These are phyloP conservation scores for Eulithis prunata DNA, from an alignment of 2,888 invertebrate species.

Conservation along the genomic window DNA sequence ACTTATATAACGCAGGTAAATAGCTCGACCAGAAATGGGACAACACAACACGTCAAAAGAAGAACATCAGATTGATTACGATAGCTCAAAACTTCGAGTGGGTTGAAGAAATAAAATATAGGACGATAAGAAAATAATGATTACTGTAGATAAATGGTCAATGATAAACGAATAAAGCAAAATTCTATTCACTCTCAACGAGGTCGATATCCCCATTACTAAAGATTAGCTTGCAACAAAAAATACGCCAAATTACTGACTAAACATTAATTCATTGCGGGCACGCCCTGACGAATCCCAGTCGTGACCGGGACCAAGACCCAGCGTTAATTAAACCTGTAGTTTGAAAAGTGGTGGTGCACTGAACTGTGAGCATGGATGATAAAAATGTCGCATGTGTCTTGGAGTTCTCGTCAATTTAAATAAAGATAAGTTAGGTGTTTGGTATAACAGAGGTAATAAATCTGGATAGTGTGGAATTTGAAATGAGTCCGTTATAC, in stretches of 20 bases:
- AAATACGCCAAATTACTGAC: conserved; percentile 68
- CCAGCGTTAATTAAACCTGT: conserved; percentile 42
- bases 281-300: conserved; percentile 63
- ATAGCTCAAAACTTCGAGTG: too few relatives aligned
- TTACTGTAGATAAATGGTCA: too few relatives aligned
- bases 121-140: too few relatives aligned
- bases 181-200: conserved; percentile 25
- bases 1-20: too few relatives aligned
- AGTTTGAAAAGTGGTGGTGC: conserved; percentile 35
- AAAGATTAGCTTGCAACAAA: conserved; percentile 57
- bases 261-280: conserved; percentile 67
- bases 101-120: background rate
- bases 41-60: too few relatives aligned
- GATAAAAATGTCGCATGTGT: conserved; percentile 25
- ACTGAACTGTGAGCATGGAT: conserved; percentile 34
- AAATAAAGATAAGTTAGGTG: background rate
- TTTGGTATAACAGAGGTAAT: too few relatives aligned
- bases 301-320: conserved; percentile 55
- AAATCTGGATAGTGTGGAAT: too few relatives aligned
- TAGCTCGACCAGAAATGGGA: too few relatives aligned
- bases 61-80: too few relatives aligned
- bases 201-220: conserved; percentile 44
- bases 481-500: too few relatives aligned
- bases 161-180: conserved; percentile 10
- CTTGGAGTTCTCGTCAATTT: background rate